A percentile compares a stretch with the other conserved stretches of the same genome.
phyloP scores from a whole-genome alignment of 1,140 invertebrate species.

The Drosophila rhopaloa region DNA sequence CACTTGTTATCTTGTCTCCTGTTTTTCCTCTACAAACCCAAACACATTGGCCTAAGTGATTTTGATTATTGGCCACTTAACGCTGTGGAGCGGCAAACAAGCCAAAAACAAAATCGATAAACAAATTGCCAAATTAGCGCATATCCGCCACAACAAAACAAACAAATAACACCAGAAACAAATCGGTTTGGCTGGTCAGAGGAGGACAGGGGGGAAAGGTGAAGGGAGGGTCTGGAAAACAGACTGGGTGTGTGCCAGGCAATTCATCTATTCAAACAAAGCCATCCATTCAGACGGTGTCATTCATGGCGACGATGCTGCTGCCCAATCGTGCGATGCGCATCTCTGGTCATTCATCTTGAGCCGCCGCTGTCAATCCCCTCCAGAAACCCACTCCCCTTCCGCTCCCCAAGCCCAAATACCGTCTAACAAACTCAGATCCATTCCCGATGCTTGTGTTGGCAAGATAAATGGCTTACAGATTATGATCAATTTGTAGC shows the following conservation, averaged over 20 bases:
- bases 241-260: conserved; percentile 57
- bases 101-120: conserved; percentile 73
- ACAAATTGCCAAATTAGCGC: conserved; percentile 83
- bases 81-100: conserved; percentile 48
- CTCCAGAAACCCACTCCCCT: background rate
- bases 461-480: conserved; percentile 75
- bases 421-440: conserved; percentile 34
- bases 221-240: conserved; percentile 1
- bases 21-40: conserved; percentile 30
- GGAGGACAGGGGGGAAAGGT: background rate
- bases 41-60: conserved; percentile 75
- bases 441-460: conserved; percentile 36
- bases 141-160: conserved; percentile 37
- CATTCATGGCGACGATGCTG: conserved; percentile 57
- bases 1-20: background rate
- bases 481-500: conserved; percentile 83
- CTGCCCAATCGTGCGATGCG: conserved; percentile 75
- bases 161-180: conserved; percentile 24
- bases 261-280: conserved; percentile 82
- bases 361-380: conserved; percentile 43
- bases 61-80: conserved; percentile 80
- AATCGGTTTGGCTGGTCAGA: conserved; percentile 43
- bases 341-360: conserved; percentile 76
- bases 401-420: no score
- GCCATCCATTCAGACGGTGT: conserved; percentile 75